These are phyloP conservation scores for Cyaniris semiargus DNA, from an alignment of 2,888 invertebrate species.

Conservation along the genomic window DNA sequence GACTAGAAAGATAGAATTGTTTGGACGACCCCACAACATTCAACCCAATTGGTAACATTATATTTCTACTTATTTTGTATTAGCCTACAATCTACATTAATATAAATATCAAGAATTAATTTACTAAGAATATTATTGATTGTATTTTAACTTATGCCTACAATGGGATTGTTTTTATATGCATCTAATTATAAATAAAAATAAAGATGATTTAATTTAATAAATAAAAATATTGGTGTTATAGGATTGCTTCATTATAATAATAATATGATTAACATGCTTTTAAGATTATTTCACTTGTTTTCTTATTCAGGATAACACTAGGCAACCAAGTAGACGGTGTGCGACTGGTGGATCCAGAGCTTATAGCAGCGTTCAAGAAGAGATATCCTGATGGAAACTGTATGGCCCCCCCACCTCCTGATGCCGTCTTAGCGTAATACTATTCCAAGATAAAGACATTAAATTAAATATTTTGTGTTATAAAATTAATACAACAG, in stretches of 20 bases:
- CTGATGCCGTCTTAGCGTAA: constrained; percentile 61
- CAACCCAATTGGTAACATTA: constrained; percentile 94
- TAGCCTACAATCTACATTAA: too few relatives aligned
- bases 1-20: constrained; percentile 97
- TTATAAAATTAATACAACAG: not conserved
- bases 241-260: too few relatives aligned
- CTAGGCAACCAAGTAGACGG: constrained; percentile 98
- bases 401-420: constrained; percentile 87
- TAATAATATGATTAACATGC: too few relatives aligned
- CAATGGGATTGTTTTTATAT: too few relatives aligned
- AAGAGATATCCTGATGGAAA: constrained; percentile 95
- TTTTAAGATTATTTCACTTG: too few relatives aligned
- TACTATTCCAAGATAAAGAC: not conserved
- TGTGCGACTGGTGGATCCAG: constrained; percentile 94
- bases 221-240: too few relatives aligned
- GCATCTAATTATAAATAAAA: too few relatives aligned
- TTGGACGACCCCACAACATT: constrained; percentile 97
- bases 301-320: constrained; percentile 83
- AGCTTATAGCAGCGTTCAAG: constrained; percentile 92
- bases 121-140: too few relatives aligned
- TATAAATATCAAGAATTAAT: too few relatives aligned
- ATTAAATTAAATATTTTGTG: not conserved
- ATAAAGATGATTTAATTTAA: too few relatives aligned
- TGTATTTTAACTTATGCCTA: too few relatives aligned
- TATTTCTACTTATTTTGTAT: not conserved